A percentile compares a stretch with the other conserved stretches of the same genome.
Conservation (phyloP, 2,797 vertebrate genomes). For the Cryptoblepharus egeriae region DNA sequence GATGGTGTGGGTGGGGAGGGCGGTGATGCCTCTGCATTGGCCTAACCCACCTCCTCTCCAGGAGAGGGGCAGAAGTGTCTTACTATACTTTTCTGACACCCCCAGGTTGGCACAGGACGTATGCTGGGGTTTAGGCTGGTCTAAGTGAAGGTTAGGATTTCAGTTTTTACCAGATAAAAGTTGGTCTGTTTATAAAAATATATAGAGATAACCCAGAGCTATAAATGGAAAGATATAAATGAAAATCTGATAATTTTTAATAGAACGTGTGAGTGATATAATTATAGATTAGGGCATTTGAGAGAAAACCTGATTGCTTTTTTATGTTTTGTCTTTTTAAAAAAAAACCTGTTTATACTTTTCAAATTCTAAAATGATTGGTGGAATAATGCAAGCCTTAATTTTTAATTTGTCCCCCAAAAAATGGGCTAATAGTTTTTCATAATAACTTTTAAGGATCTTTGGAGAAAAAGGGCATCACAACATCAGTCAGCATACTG, state of each 20-base stretch:
- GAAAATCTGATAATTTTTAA: not conserved
- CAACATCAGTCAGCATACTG: not conserved
- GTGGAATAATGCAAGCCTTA: not conserved
- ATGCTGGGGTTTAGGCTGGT: no score
- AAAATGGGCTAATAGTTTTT: not conserved
- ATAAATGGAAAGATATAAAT: not conserved
- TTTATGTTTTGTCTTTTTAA: not conserved
- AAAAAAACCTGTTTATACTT: not conserved
- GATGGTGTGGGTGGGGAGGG: no score
- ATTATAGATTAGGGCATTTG: conserved; percentile 7
- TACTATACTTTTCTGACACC: no score
- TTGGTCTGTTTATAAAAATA: not conserved
- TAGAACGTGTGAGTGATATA: fast-evolving
- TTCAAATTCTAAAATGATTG: not conserved
- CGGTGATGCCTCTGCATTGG: no score
- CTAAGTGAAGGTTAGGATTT: no score
- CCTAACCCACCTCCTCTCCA: no score
- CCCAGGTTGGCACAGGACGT: no score
- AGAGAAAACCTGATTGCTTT: not conserved
- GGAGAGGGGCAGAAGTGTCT: no score
- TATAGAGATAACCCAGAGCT: not conserved
- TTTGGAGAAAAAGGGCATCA: not conserved
- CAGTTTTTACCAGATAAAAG: not conserved
- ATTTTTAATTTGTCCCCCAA: not conserved
- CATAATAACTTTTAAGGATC: not conserved